Base-by-base conservation (phyloP, 2,113 vertebrate genomes). In the Verasper variegatus region DNA sequence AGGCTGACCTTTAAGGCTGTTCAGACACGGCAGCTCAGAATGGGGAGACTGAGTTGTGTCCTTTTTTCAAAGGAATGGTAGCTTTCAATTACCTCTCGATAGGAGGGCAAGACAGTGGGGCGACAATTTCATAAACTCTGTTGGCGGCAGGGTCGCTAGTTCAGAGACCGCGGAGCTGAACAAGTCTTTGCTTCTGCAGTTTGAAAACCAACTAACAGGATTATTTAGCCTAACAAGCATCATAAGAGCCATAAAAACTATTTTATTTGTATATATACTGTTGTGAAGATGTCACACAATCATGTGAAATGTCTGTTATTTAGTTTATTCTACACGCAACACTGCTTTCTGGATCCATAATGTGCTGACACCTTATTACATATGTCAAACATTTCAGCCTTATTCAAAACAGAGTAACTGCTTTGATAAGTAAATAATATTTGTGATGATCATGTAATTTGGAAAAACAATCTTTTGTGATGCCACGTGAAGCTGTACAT, bases 1-100 rank as follows among this genome's bases (percentile, higher is more conserved):
- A 35, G 54, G 26, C 23, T 61, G 80, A 77, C 82, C 69, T 82
- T 78, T 80, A 67, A 59, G 40, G 72, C 71, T 27, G 37, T 52
- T 57, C 59, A 52, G 31, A 74, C 61, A 45, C 42, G 47, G 24
- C 23, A 18, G 35, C 64, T 63, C 40, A 5, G 9, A 76, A 60
- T 65, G 58, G 54, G 23, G 66, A 64, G 56, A 76, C 60, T n/a
- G 73, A 80, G 76, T 68, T 76, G 70, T 66, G 64, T 37, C 65
- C 35, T 56, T 72, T 84, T 84, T 58, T 75, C 27, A n/a, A 63
- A 66, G 76, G 26, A 71, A 27, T 69, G 31, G 70, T 56, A 47
- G 59, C 74, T 76, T 76, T 76, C 75, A 78, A 68, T 79, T 67
- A 62, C 42, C 55, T 72, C 72, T 58, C 31, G 59, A 55, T 52